phyloP scores from a whole-genome alignment of 2,113 vertebrate genomes.

The Archocentrus centrarchus region DNA sequence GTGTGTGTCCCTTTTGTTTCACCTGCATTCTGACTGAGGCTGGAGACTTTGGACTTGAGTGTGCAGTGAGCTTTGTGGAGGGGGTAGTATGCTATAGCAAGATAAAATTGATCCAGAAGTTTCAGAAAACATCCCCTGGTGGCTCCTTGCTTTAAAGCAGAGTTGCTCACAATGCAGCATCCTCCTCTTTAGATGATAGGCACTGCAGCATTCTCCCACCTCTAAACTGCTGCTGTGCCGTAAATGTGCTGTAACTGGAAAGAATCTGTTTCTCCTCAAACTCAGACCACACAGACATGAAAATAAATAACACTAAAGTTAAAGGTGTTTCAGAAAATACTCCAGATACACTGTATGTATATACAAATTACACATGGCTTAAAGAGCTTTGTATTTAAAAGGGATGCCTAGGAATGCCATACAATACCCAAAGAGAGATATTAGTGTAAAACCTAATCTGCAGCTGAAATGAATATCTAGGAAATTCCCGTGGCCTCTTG shows the following conservation, averaged over 20 bases:
- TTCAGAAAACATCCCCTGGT: constrained; percentile 54
- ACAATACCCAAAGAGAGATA: background rate
- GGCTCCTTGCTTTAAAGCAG: constrained; percentile 55
- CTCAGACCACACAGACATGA: background rate
- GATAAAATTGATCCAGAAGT: constrained; percentile 58
- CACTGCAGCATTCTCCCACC: constrained; percentile 70
- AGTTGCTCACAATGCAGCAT: constrained; percentile 64
- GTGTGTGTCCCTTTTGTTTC: background rate
- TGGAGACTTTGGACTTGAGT: background rate
- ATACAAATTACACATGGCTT: background rate
- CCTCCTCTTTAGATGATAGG: constrained; percentile 27
- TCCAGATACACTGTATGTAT: accelerated
- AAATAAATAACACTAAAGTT: background rate
- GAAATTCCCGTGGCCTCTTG: constrained; percentile 44
- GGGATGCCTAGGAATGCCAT: background rate
- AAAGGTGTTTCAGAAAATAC: background rate
- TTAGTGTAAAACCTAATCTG: background rate
- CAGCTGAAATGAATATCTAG: constrained; percentile 17
- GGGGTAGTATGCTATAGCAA: constrained; percentile 9
- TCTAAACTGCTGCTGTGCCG: constrained; percentile 34
- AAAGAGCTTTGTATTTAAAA: background rate
- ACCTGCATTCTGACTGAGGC: constrained; percentile 12
- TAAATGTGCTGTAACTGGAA: constrained; percentile 6
- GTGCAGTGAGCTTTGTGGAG: background rate
- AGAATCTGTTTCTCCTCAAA: background rate